phyloP scores from a whole-genome alignment of 2,888 invertebrate species.

The Ephialtes manifestator region DNA sequence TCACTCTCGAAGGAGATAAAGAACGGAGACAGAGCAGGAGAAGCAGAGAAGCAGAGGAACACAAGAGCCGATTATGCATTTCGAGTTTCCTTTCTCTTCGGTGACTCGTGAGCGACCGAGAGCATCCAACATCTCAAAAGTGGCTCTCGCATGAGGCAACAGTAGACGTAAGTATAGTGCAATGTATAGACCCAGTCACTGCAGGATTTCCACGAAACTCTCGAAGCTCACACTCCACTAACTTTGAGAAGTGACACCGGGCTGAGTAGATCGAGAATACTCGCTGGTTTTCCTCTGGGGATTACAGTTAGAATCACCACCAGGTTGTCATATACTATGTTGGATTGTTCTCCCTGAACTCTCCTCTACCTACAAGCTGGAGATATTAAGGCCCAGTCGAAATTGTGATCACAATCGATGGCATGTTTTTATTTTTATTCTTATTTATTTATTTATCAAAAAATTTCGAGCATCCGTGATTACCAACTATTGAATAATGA shows the following conservation, averaged over 20 bases:
- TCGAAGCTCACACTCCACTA: slow-evolving; percentile 10
- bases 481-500: no score
- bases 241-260: background rate
- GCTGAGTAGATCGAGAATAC: slow-evolving; percentile 11
- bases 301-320: background rate
- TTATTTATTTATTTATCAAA: no score
- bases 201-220: background rate
- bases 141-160: background rate
- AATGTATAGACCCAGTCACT: background rate
- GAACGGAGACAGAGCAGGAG: background rate
- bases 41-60: background rate
- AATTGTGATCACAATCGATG: no score
- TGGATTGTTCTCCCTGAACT: no score
- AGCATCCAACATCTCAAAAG: background rate
- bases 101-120: background rate
- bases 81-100: slow-evolving; percentile 17
- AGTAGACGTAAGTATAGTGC: background rate
- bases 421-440: no score
- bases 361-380: no score
- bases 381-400: no score
- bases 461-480: no score
- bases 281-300: background rate
- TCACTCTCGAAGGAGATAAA: background rate
- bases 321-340: background rate
- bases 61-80: slow-evolving; percentile 14